Conservation (phyloP, 2,888 invertebrate genomes). For the Chloroclysta siterata region DNA sequence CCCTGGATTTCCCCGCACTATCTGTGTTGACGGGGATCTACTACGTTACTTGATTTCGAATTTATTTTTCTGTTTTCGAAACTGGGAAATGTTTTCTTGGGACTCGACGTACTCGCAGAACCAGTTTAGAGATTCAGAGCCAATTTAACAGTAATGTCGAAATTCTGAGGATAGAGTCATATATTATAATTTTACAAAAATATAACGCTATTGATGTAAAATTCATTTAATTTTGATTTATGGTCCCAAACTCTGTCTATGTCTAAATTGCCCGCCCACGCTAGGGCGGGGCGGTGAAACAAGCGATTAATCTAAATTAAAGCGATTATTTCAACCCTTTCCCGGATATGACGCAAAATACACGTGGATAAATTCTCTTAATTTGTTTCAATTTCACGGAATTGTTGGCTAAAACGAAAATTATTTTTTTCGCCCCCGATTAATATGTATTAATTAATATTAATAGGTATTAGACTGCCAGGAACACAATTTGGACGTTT, state of each 20-base stretch:
- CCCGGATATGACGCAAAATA: conserved; percentile 57
- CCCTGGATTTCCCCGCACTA: conserved; percentile 67
- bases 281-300: conserved; percentile 56
- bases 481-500: too few relatives aligned
- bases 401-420: conserved; percentile 27
- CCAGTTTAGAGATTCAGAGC: not conserved
- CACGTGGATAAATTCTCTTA: conserved; percentile 45
- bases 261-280: conserved; percentile 56
- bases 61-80: conserved; percentile 33
- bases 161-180: too few relatives aligned
- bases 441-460: too few relatives aligned
- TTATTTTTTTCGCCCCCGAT: conserved; percentile 7
- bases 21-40: conserved; percentile 45
- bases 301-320: conserved; percentile 75
- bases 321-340: conserved; percentile 71
- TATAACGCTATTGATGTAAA: conserved; percentile 36
- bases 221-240: conserved; percentile 54
- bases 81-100: conserved; percentile 18
- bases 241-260: conserved; percentile 48
- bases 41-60: conserved; percentile 44
- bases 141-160: not conserved
- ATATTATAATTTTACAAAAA: conserved; percentile 5
- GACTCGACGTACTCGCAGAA: not conserved
- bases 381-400: conserved; percentile 37
- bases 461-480: too few relatives aligned